Evolutionary conservation across 2,888 invertebrate genomes (phyloP).

Genomic region (Neoscelio sp.): DNA sequence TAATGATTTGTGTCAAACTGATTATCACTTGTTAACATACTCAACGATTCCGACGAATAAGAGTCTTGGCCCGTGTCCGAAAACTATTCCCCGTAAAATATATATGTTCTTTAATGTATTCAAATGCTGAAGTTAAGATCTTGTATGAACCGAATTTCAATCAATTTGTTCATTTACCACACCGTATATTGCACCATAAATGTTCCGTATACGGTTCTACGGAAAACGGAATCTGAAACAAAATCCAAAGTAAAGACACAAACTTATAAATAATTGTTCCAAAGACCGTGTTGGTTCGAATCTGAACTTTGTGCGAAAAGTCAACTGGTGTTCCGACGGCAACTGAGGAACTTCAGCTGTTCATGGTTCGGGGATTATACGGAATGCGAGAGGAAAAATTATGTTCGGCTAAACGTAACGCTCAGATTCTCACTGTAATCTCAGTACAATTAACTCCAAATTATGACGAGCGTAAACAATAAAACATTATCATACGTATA

Average conservation of each 20-base stretch:
- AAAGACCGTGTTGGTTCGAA: too few species aligned
- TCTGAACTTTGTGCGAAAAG: constrained; percentile 10
- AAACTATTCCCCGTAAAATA: not conserved
- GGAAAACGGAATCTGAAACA: not conserved
- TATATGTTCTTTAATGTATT: not conserved
- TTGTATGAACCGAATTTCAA: not conserved
- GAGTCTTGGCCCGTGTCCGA: constrained; percentile 48
- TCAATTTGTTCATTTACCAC: not conserved
- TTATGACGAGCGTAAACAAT: constrained; percentile 19
- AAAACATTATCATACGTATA: constrained; percentile 23
- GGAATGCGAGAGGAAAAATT: constrained; percentile 46
- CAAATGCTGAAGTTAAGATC: not conserved
- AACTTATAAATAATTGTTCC: too few species aligned
- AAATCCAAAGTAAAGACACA: not conserved
- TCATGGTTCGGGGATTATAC: constrained; percentile 33
- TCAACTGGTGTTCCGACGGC: constrained; percentile 33
- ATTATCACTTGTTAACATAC: constrained; percentile 79
- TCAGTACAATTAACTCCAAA: constrained; percentile 12
- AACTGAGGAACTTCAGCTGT: constrained; percentile 31
- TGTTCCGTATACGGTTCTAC: not conserved
- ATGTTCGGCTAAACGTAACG: constrained; percentile 20
- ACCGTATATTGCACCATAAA: not conserved
- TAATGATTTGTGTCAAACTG: constrained; percentile 79
- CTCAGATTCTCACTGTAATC: constrained; percentile 21
- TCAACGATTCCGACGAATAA: constrained; percentile 63